Evolutionary conservation across 2,113 vertebrate genomes (phyloP), one percentile per base, ranked within the genome.

Genomic region (Oryzias celebensis): DNA sequence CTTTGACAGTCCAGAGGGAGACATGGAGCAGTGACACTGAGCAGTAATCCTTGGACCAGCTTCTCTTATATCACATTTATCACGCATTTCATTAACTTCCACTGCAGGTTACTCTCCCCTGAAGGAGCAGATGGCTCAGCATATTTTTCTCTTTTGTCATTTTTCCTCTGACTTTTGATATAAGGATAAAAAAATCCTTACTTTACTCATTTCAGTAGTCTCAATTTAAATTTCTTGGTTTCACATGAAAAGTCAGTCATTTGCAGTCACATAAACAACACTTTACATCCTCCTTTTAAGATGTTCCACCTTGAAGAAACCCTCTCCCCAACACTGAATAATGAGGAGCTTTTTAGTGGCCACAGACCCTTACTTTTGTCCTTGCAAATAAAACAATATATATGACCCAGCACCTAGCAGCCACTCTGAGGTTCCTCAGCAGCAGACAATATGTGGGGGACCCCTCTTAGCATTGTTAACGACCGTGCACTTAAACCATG

Each of bases 321-420:
- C 77, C 73, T 58, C 71, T 83, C 68, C 62, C 75, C 80, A 82
- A 83, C 60, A 60, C 82, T 88, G 87, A 4, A 90, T 92, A 90
- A 90, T 88, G 88, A 90, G 79, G 60, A 78, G 67, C 81, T 64
- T 76, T 83, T 87, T 85, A 90, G 82, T 74, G 75, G 75, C 79
- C 82, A 85, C 81, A 71, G 36, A 24, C 80, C 81, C 71, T 85
- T 83, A 85, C 88, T 81, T 87, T 89, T 88, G 90, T 91, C 90
- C 91, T 91, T 89, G 83, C 87, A 90, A 89, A 90, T 91, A 90
- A 92, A 92, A 91, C 82, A 89, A 90, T 91, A 91, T 91, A 92
- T 92, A 91, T 87, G 86, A 71, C 82, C 36, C 80, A 64, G 54
- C 75, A 65, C 62, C 63, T 26, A 50, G 77, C 75, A 62, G 58